Evolutionary conservation across 2,113 vertebrate genomes (phyloP), one percentile per base, ranked within the genome.

Genomic region (Pseudorasbora parva): DNA sequence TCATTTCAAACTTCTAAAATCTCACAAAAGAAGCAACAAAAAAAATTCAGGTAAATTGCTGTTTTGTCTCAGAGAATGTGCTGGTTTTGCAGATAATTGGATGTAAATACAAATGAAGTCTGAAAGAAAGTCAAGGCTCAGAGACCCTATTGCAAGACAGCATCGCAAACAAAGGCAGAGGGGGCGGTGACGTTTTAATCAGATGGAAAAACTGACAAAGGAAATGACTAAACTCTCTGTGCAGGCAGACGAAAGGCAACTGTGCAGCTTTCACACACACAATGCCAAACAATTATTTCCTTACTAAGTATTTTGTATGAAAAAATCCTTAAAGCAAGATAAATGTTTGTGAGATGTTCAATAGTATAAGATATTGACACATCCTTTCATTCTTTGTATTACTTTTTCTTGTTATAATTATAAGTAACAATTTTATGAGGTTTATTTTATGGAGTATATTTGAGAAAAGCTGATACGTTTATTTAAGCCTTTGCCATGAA

Each of bases 121-220:
- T 68, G 23, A 41, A 64, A 41, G 76, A 84, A 78, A 66, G 64
- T 80, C 49, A 47, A 59, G 77, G 30, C 57, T 43, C 60, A 23
- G n/a, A 33, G 41, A 56, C 43, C 33, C 47, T 51, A 64, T 54
- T 64, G 56, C 75, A 84, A 84, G 47, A 60, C 54, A 41, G 27
- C 41, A 68, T 78, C 8, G 71, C 54, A 78, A 72, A 73, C 56
- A 87, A 85, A 81, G 60, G 37, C 78, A 56, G 23, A 62, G 78
- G 49, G 49, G 71, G 75, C 43, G 43, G 45, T 56, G 69, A 81
- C 27, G 4, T 60, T 74, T 84, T 82, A 85, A 68, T 82, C 80
- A 82, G 62, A 82, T 33, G 64, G 64, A 76, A 86, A 84, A 76
- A 72, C 69, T 71, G 80, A 62, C 59, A 81, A 56, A 72, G 76